Conservation (phyloP, 2,113 vertebrate species). For the pig (Sus scrofa) region T2T-Sscrofa CM000819.6:9948001-9948500, state of each 20-base stretch:
- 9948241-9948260: not conserved
- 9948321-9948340: not conserved
- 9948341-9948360: not conserved
- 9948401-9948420: not conserved
- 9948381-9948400: not conserved
- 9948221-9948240: not conserved
- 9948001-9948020: not conserved
- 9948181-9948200: not conserved
- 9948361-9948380: not conserved
- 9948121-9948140: not conserved
- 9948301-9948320: not conserved
- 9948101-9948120: not conserved
- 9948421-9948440: not conserved
- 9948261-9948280: constrained; percentile 10
- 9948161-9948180: not conserved
- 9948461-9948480: not conserved
- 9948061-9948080: not conserved
- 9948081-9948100: not conserved
- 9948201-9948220: not conserved
- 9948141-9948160: not conserved
- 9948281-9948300: not conserved
- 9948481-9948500: not conserved
- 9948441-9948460: not conserved
- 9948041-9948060: not conserved
- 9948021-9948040: not conserved